These are phyloP conservation scores for Cephus pygmeus DNA, from an alignment of 2,888 invertebrate species.

Conservation along the genomic window DNA sequence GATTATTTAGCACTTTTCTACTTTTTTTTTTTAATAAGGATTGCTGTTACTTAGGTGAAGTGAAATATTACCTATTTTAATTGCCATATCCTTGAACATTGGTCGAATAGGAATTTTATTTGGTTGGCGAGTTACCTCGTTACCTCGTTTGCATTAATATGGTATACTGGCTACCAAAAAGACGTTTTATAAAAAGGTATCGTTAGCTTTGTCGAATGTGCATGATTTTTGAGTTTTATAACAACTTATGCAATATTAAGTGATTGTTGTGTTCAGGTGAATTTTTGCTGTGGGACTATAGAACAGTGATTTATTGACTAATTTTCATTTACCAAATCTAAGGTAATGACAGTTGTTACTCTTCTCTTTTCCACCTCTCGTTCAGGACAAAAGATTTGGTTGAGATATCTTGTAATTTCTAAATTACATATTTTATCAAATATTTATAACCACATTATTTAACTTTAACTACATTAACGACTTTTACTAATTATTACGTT, in stretches of 20 bases:
- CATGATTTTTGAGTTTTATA: background rate
- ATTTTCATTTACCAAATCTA: background rate
- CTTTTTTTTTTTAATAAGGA: background rate
- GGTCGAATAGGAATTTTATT: background rate
- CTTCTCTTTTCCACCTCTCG: background rate
- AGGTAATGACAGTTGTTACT: background rate
- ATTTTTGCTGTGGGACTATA: background rate
- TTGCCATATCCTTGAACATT: background rate
- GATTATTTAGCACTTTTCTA: background rate
- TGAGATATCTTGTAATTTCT: background rate
- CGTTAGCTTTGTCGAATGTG: background rate
- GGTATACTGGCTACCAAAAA: slow-evolving; percentile 55
- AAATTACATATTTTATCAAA: background rate
- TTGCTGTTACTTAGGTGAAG: background rate
- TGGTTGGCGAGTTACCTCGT: background rate
- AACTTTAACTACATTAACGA: background rate
- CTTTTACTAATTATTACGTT: background rate
- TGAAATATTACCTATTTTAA: background rate
- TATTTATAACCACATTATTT: background rate
- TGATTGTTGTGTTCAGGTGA: background rate
- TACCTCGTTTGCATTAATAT: slow-evolving; percentile 37
- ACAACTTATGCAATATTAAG: background rate
- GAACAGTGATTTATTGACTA: background rate
- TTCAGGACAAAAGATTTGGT: background rate
- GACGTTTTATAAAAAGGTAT: slow-evolving; percentile 56